Percentiles rank a stretch among this genome's conserved stretches.
Conservation (phyloP, 2,113 vertebrate species). For the Ursus arctos region DNA sequence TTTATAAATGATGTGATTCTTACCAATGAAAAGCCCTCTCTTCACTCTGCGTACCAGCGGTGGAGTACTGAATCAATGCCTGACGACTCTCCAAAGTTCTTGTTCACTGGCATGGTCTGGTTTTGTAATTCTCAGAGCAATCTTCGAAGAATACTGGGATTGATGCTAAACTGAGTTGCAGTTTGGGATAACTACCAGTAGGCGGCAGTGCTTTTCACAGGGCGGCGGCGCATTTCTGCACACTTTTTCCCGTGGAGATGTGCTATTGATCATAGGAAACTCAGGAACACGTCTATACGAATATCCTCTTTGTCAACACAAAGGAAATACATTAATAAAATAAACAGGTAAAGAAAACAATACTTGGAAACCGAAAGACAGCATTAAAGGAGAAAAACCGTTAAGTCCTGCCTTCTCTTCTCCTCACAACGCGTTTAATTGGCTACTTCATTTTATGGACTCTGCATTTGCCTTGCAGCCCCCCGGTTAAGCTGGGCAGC, state of each 20-base stretch:
- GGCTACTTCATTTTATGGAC: background rate
- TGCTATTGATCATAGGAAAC: accelerated
- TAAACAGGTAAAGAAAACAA: background rate
- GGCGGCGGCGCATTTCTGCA: accelerated
- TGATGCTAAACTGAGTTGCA: background rate
- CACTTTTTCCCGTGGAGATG: accelerated
- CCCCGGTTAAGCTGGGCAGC: background rate
- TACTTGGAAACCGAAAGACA: background rate
- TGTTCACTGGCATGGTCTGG: background rate
- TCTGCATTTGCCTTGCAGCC: background rate
- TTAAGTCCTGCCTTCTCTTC: background rate
- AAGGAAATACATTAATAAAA: background rate
- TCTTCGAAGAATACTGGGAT: no score
- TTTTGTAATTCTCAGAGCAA: background rate
- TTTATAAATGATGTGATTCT: background rate
- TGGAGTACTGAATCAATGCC: background rate
- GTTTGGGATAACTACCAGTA: constrained; percentile 52
- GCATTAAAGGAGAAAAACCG: background rate
- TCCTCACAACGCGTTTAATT: background rate
- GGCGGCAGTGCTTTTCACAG: background rate
- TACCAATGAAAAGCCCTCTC: background rate
- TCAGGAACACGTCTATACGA: background rate
- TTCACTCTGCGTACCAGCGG: background rate
- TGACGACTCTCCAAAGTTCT: background rate
- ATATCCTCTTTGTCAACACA: background rate